Conservation (phyloP, 2,797 vertebrate species). For the Holocentrus rufus region DNA sequence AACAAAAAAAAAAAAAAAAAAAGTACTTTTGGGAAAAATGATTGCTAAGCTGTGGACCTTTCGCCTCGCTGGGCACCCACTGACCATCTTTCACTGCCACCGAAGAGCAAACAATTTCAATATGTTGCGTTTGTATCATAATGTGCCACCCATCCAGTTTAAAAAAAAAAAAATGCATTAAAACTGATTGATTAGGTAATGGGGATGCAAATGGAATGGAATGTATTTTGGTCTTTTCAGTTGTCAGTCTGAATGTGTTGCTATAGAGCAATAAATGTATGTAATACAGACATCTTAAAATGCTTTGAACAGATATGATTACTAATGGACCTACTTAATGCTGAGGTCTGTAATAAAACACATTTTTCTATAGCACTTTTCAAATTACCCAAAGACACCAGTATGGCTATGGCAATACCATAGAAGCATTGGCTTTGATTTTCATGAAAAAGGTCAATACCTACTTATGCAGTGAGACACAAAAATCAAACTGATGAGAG, state of each 20-base stretch:
- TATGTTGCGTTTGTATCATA: slow-evolving; percentile 10
- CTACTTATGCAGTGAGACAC: slow-evolving; percentile 27
- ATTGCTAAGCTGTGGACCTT: slow-evolving; percentile 56
- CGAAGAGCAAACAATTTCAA: slow-evolving; percentile 30
- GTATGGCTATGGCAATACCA: slow-evolving; percentile 41
- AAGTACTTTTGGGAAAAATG: slow-evolving; percentile 40
- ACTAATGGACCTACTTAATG: slow-evolving; percentile 34
- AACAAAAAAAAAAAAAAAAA: no score
- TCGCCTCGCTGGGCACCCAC: slow-evolving; percentile 52
- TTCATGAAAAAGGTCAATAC: slow-evolving; percentile 9
- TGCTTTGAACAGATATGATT: slow-evolving; percentile 32
- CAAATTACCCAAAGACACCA: slow-evolving; percentile 24
- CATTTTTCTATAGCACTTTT: slow-evolving; percentile 35
- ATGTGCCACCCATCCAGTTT: slow-evolving; percentile 25
- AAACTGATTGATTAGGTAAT: slow-evolving; percentile 20
- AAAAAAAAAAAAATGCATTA: slow-evolving; percentile 68
- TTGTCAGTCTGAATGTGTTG: slow-evolving; percentile 53
- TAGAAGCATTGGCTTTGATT: slow-evolving; percentile 15
- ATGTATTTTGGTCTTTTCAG: slow-evolving; percentile 32
- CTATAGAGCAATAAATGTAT: slow-evolving; percentile 74
- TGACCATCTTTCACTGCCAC: slow-evolving; percentile 59
- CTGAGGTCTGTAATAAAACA: slow-evolving; percentile 8
- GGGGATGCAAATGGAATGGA: slow-evolving; percentile 45
- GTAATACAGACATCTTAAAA: slow-evolving; percentile 47
- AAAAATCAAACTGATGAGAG: slow-evolving; percentile 18